Conservation (phyloP, 2,888 invertebrate species). For the Dichetophora obliterata region DNA sequence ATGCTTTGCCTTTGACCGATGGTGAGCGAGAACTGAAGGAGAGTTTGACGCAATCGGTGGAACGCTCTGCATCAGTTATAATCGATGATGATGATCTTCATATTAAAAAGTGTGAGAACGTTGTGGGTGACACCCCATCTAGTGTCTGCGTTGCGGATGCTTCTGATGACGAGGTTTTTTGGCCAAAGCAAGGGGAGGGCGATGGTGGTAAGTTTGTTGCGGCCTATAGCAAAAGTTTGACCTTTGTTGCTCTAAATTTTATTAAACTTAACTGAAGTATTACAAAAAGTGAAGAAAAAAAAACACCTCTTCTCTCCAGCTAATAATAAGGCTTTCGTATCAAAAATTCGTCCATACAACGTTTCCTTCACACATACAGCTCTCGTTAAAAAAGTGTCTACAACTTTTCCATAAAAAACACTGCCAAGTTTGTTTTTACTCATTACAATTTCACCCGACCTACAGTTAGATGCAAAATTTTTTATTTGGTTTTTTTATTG, state of each 20-base stretch:
- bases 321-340: not conserved
- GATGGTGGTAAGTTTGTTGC: slow-evolving; percentile 32
- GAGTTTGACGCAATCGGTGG: not conserved
- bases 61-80: too few relatives aligned
- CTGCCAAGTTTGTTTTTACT: not conserved
- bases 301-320: too few relatives aligned
- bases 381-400: too few relatives aligned
- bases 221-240: not conserved
- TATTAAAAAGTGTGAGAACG: not conserved
- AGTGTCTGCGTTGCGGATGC: not conserved
- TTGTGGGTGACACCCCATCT: not conserved
- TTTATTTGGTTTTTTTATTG: not conserved
- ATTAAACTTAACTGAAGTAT: too few relatives aligned
- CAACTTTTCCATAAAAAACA: not conserved
- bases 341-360: not conserved
- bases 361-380: too few relatives aligned
- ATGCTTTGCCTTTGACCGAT: slow-evolving; percentile 6
- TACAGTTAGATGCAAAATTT: not conserved
- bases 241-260: not conserved
- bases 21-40: slow-evolving; percentile 47
- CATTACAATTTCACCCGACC: not conserved
- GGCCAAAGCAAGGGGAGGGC: not conserved
- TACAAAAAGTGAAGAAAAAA: too few relatives aligned
- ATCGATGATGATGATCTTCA: not conserved
- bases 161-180: not conserved